Percentiles rank a stretch among this genome's conserved stretches.
Conservation (phyloP, 2,888 invertebrate species). For the Catocala sponsa region DNA sequence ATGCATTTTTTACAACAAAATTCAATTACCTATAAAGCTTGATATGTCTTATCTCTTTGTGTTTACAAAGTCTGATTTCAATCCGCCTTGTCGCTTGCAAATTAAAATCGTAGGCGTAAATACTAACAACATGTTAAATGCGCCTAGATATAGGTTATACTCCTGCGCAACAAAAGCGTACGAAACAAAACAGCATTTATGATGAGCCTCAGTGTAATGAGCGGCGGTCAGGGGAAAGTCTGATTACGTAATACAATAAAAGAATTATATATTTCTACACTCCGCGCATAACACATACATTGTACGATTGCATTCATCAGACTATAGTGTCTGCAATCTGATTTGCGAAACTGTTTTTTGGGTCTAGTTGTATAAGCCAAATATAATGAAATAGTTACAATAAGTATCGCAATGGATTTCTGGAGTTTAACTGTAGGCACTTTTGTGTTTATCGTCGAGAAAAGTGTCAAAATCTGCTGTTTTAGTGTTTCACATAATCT, state of each 20-base stretch:
- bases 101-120: no score
- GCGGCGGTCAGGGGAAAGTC: slow-evolving; percentile 28
- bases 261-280: slow-evolving; percentile 34
- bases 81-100: no score
- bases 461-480: no score
- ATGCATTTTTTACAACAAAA: no score
- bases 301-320: slow-evolving; percentile 24
- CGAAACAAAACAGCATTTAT: slow-evolving; percentile 8
- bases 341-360: slow-evolving; percentile 33
- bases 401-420: background rate
- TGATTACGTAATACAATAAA: slow-evolving; percentile 38
- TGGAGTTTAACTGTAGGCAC: no score
- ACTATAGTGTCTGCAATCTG: slow-evolving; percentile 23
- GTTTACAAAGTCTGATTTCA: no score
- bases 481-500: no score
- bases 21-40: no score
- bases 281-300: slow-evolving; percentile 23
- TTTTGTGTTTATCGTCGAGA: no score
- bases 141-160: no score
- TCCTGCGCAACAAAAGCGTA: background rate
- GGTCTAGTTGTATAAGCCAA: slow-evolving; percentile 8
- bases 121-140: no score
- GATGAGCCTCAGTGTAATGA: slow-evolving; percentile 14
- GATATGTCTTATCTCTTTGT: no score
- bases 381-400: slow-evolving; percentile 2